Conservation (phyloP, 2,888 invertebrate species). For the Zaprionus obscuricornis region DNA sequence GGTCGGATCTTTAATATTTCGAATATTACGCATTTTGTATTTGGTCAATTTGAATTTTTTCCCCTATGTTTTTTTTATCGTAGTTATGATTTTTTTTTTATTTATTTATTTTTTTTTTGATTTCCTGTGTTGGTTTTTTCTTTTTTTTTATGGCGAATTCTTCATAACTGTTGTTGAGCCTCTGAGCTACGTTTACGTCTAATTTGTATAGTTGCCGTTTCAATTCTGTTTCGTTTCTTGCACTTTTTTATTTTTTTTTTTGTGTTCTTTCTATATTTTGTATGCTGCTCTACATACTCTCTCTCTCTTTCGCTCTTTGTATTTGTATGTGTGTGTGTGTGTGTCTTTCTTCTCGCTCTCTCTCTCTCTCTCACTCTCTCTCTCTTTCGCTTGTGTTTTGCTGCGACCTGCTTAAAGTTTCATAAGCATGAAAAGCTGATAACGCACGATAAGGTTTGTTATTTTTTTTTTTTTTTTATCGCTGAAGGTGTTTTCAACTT, state of each 20-base stretch:
- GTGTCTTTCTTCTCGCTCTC: not conserved
- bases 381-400: constrained; percentile 10
- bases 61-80: not conserved
- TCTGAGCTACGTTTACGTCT: constrained; percentile 1
- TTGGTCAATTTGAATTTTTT: constrained; percentile 1
- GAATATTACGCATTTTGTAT: constrained; percentile 60
- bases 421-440: constrained; percentile 36
- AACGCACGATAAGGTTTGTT: constrained; percentile 23
- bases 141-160: constrained; percentile 20
- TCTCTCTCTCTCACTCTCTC: not conserved
- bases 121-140: no score
- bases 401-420: constrained; percentile 34
- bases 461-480: constrained; percentile 39
- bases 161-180: constrained; percentile 25
- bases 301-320: no score
- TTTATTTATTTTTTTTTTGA: not conserved
- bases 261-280: no score
- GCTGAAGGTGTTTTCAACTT: constrained; percentile 44
- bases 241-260: constrained; percentile 8
- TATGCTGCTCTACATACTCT: no score
- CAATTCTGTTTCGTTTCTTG: constrained; percentile 25
- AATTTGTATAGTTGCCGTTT: constrained; percentile 14
- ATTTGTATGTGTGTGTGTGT: no score
- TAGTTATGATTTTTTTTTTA: constrained; percentile 21
- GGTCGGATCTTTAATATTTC: constrained; percentile 69